phyloP scores from a whole-genome alignment of 2,888 invertebrate genomes.

The Chymomyza procnemis region DNA sequence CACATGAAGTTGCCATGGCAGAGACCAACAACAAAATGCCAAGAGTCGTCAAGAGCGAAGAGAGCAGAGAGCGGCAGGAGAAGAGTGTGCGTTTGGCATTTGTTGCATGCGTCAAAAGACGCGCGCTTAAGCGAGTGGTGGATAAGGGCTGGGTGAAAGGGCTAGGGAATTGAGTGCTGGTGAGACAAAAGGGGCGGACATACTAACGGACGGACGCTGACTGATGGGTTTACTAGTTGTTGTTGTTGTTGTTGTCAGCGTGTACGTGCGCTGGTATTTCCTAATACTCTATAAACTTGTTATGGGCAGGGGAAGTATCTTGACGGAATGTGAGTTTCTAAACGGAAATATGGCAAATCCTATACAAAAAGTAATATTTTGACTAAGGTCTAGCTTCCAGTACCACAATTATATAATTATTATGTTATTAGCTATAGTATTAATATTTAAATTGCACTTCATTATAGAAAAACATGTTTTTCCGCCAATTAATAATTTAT shows the following conservation, averaged over 20 bases:
- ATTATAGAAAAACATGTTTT: too few relatives aligned
- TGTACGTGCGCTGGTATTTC: not conserved
- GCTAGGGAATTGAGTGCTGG: not conserved
- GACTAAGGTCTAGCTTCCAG: too few relatives aligned
- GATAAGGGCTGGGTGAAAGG: too few relatives aligned
- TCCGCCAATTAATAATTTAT: too few relatives aligned
- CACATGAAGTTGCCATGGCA: slow-evolving; percentile 53
- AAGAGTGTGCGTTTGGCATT: slow-evolving; percentile 30
- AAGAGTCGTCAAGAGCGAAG: not conserved
- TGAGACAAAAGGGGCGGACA: not conserved
- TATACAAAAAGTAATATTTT: too few relatives aligned
- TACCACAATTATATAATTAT: too few relatives aligned
- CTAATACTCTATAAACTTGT: not conserved
- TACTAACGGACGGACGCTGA: not conserved
- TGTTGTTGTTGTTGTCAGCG: not conserved
- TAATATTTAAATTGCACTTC: too few relatives aligned
- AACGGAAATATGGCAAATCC: too few relatives aligned
- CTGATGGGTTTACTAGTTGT: not conserved
- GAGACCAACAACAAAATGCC: slow-evolving; percentile 26
- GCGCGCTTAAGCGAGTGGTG: not conserved
- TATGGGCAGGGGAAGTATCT: not conserved
- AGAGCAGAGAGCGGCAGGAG: slow-evolving; percentile 1
- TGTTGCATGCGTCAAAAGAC: slow-evolving; percentile 30
- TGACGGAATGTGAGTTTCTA: too few relatives aligned
- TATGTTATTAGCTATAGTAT: too few relatives aligned